Conservation (phyloP, 2,797 vertebrate genomes). For the Mus minutoides region DNA sequence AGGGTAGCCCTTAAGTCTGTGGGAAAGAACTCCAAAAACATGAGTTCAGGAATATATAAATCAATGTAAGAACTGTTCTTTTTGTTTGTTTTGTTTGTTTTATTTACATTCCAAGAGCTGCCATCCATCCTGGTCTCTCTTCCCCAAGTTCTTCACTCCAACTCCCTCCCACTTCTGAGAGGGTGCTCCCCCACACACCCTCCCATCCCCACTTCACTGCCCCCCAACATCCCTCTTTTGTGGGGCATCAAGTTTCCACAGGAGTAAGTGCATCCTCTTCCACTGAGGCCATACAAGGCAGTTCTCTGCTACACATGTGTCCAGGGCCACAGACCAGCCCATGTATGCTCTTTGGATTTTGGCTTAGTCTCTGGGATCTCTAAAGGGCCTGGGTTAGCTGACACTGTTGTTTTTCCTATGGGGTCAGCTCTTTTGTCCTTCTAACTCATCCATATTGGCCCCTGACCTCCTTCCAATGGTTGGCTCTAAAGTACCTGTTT, state of each 20-base stretch:
- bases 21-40: not conserved
- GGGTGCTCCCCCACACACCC: rapidly evolving
- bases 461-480: not conserved
- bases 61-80: not conserved
- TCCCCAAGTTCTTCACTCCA: not conserved
- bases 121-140: not conserved
- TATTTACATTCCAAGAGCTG: not conserved
- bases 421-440: not conserved
- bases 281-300: no score
- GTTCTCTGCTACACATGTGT: not conserved
- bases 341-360: not conserved
- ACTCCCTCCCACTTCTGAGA: not conserved
- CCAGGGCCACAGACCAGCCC: not conserved
- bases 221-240: not conserved
- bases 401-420: not conserved
- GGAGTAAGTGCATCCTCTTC: not conserved
- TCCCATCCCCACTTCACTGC: not conserved
- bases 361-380: not conserved
- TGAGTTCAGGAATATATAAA: not conserved
- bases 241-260: not conserved
- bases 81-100: no score
- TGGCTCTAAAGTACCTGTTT: no score
- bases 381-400: not conserved
- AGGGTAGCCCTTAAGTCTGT: not conserved
- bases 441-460: not conserved